A percentile compares a stretch with the other conserved stretches of the same genome.
Conservation (phyloP, 2,888 invertebrate species). For the Entomobrya multifasciata region DNA sequence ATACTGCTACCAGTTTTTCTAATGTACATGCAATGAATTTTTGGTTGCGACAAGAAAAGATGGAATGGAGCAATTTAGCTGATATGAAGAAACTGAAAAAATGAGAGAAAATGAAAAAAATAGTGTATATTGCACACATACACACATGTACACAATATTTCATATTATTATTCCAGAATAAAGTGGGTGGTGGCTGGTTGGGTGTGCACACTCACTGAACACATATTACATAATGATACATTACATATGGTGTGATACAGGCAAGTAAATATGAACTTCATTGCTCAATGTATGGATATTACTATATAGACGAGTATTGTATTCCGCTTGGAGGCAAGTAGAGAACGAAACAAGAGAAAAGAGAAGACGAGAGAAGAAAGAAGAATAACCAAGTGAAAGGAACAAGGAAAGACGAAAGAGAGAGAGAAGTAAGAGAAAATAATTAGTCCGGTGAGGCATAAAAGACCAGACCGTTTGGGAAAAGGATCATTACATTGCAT, state of each 20-base stretch:
- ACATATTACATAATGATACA: constrained; percentile 7
- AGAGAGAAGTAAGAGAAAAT: constrained; percentile 72
- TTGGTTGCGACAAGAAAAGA: constrained; percentile 13
- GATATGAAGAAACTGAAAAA: background rate
- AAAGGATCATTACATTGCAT: constrained; percentile 73
- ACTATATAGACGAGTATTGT: too few relatives aligned
- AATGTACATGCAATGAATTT: constrained; percentile 35
- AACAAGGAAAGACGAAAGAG: constrained; percentile 37
- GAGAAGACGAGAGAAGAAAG: constrained; percentile 33
- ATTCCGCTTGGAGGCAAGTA: constrained; percentile 59
- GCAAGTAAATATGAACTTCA: too few relatives aligned
- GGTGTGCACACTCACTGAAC: background rate
- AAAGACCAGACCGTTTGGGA: constrained; percentile 73
- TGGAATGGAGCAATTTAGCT: background rate
- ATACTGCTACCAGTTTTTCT: background rate
- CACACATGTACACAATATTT: background rate
- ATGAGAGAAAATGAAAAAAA: constrained; percentile 28
- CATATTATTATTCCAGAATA: constrained; percentile 11
- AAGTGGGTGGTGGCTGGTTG: background rate
- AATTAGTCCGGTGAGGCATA: constrained; percentile 77
- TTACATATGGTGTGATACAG: background rate
- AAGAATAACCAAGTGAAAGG: constrained; percentile 35
- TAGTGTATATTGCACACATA: background rate
- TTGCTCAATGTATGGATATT: too few relatives aligned
- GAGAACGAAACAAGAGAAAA: constrained; percentile 37